Evolutionary conservation across 2,888 invertebrate species (phyloP).

Genomic region (Eumerus sabulonum): DNA sequence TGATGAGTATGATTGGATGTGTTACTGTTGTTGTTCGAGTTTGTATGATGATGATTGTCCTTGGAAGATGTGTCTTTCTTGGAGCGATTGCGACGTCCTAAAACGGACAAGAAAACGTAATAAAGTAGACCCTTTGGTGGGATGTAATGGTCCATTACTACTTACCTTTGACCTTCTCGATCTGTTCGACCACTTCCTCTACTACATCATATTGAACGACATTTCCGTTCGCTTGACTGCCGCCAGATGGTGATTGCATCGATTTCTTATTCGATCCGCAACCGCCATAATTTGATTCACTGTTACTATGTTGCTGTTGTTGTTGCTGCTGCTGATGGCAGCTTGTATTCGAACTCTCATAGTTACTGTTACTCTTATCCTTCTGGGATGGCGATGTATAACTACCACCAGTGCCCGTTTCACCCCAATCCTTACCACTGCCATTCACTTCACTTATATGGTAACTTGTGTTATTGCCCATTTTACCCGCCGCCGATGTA

Average conservation of each 20-base stretch:
- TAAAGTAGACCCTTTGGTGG: not conserved
- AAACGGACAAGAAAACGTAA: not conserved
- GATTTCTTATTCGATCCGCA: constrained; percentile 68
- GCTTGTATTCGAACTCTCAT: constrained; percentile 70
- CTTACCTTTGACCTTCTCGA: constrained; percentile 76
- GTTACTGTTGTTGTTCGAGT: constrained; percentile 65
- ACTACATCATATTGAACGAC: constrained; percentile 74
- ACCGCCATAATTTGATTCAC: constrained; percentile 39
- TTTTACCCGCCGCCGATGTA: constrained; percentile 34
- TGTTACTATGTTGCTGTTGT: constrained; percentile 54
- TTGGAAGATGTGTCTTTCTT: constrained; percentile 77
- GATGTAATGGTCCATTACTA: not conserved
- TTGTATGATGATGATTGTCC: constrained; percentile 77
- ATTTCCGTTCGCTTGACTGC: constrained; percentile 74
- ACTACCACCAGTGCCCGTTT: constrained; percentile 61
- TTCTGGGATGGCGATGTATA: constrained; percentile 59
- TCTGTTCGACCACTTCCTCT: constrained; percentile 76
- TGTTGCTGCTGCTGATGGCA: constrained; percentile 73
- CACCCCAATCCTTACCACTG: constrained; percentile 45
- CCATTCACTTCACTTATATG: constrained; percentile 49
- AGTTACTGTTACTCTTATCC: constrained; percentile 69
- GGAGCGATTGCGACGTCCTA: constrained; percentile 78
- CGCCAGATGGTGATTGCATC: constrained; percentile 48
- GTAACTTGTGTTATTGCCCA: constrained; percentile 43
- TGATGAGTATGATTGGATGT: constrained; percentile 61